Evolutionary conservation across 2,888 invertebrate genomes (phyloP).

Genomic region (Dicycla oo): DNA sequence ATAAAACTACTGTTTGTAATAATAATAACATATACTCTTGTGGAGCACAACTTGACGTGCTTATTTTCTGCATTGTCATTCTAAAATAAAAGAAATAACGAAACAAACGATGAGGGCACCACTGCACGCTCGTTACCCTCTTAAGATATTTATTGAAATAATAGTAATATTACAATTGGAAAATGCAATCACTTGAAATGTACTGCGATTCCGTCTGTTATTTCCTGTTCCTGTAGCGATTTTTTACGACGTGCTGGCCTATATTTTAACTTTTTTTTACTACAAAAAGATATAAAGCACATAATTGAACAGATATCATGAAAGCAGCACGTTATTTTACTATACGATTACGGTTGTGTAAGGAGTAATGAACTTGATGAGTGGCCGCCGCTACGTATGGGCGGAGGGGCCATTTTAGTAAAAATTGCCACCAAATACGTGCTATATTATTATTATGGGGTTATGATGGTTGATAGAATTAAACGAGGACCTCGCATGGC

Average conservation of each 20-base stretch:
- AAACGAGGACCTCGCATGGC: conserved; percentile 28
- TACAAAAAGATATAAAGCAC: conserved; percentile 13
- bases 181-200: conserved; percentile 19
- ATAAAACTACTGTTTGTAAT: too few species aligned
- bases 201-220: neutral
- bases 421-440: conserved; percentile 44
- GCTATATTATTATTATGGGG: conserved; percentile 28
- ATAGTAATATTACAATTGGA: neutral
- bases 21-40: too few species aligned
- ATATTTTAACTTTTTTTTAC: conserved; percentile 1
- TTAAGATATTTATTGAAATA: conserved; percentile 28
- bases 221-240: conserved; percentile 6
- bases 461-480: conserved; percentile 34
- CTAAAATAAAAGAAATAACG: too few species aligned
- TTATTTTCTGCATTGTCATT: too few species aligned
- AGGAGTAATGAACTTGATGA: conserved; percentile 58
- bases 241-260: conserved; percentile 31
- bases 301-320: conserved; percentile 37
- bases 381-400: conserved; percentile 28
- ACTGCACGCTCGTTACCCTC: too few species aligned
- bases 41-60: too few species aligned
- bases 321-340: conserved; percentile 36
- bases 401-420: conserved; percentile 37
- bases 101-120: too few species aligned
- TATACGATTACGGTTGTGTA: conserved; percentile 40